A percentile compares a stretch with the other conserved stretches of the same genome.
phyloP scores from a whole-genome alignment of 2,113 vertebrate genomes.

The Naja naja region DNA sequence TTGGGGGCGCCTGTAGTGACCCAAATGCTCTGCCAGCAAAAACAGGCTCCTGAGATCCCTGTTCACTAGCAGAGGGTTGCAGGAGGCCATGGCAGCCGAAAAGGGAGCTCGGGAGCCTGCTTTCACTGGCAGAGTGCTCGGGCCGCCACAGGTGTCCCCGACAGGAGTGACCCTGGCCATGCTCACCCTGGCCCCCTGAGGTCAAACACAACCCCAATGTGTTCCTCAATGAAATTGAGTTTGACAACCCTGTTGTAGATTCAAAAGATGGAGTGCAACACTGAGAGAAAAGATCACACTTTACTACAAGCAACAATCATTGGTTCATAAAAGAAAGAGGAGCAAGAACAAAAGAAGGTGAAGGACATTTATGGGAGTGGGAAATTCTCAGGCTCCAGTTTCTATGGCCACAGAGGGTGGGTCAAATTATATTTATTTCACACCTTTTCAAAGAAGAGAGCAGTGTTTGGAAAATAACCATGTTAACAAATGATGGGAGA shows the following conservation, averaged over 20 bases:
- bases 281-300: neutral
- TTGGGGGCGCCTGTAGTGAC: too few relatives aligned
- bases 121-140: too few relatives aligned
- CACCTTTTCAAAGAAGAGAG: neutral
- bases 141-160: too few relatives aligned
- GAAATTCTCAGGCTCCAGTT: neutral
- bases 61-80: too few relatives aligned
- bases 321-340: neutral
- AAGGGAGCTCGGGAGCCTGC: too few relatives aligned
- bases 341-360: neutral
- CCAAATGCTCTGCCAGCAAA: too few relatives aligned
- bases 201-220: too few relatives aligned
- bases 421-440: neutral
- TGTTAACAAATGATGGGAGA: neutral
- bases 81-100: too few relatives aligned
- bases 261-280: neutral
- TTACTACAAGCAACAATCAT: neutral
- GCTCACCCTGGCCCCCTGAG: too few relatives aligned
- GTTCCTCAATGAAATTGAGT: too few relatives aligned
- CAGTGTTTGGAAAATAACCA: neutral
- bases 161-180: too few relatives aligned
- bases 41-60: too few relatives aligned
- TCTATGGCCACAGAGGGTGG: neutral
- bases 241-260: neutral
- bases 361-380: neutral